Evolutionary conservation across 1,140 invertebrate species (phyloP).

Genomic region (Euschistus heros): DNA sequence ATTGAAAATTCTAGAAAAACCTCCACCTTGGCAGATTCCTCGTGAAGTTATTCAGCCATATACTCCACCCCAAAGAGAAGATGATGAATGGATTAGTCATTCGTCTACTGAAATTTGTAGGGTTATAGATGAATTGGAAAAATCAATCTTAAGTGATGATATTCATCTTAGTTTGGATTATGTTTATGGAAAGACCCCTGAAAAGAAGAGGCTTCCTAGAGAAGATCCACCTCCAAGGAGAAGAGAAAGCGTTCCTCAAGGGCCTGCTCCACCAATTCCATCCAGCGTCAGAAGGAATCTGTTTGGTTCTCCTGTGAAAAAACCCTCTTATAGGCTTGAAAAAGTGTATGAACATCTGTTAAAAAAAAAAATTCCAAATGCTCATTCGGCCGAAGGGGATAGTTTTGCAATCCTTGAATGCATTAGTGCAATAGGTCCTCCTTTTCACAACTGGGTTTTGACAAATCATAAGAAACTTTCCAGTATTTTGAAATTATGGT

Average conservation of each 20-base stretch:
- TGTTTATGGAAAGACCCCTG: slow-evolving; percentile 1
- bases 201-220: neutral
- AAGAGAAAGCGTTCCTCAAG: slow-evolving; percentile 2
- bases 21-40: slow-evolving; percentile 11
- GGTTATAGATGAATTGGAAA: neutral
- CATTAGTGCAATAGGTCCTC: slow-evolving; percentile 15
- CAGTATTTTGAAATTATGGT: slow-evolving; percentile 22
- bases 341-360: slow-evolving; percentile 19
- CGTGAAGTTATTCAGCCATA: slow-evolving; percentile 12
- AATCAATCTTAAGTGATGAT: neutral
- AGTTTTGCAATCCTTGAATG: slow-evolving; percentile 17
- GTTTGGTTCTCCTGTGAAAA: slow-evolving; percentile 5
- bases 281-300: slow-evolving; percentile 3
- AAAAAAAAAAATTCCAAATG: slow-evolving; percentile 7
- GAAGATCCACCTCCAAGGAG: neutral
- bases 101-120: neutral
- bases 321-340: slow-evolving; percentile 19
- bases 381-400: slow-evolving; percentile 23
- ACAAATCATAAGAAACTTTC: slow-evolving; percentile 18
- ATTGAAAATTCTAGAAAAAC: slow-evolving; percentile 19
- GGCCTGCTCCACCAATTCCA: neutral
- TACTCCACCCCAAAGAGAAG: slow-evolving; percentile 8
- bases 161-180: neutral
- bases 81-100: neutral
- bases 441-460: slow-evolving; percentile 23